Conservation (phyloP, 2,888 invertebrate species). For the Aporophyla lueneburgensis region DNA sequence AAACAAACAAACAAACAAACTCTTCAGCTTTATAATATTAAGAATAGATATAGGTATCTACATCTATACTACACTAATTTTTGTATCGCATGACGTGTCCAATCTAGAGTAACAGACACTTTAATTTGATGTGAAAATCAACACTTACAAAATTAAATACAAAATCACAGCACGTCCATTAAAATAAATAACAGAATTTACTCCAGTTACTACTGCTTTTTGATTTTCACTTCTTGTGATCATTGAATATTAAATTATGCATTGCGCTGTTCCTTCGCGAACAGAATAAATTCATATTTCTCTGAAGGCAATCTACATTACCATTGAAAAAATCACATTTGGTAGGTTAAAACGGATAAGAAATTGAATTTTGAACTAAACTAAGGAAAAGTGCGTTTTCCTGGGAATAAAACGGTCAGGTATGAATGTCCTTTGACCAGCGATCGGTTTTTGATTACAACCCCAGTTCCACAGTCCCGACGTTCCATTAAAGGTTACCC, state of each 20-base stretch:
- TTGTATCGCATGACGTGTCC: not conserved
- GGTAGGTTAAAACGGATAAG: conserved; percentile 27
- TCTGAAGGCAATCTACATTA: conserved; percentile 19
- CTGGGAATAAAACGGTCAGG: conserved; percentile 54
- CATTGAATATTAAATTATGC: conserved; percentile 57
- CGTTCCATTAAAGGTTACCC: conserved; percentile 70
- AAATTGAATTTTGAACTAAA: conserved; percentile 32
- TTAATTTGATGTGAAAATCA: conserved; percentile 1
- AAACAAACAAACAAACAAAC: too few species aligned
- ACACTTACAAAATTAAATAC: conserved; percentile 9
- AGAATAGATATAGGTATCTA: not conserved
- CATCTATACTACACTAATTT: too few species aligned
- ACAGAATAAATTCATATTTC: conserved; percentile 54
- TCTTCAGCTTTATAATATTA: too few species aligned
- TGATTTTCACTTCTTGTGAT: conserved; percentile 49
- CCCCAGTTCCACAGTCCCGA: conserved; percentile 46
- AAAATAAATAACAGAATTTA: conserved; percentile 39
- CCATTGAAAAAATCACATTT: conserved; percentile 47
- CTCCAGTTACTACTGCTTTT: conserved; percentile 23
- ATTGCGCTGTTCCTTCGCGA: conserved; percentile 44
- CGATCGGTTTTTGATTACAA: conserved; percentile 79
- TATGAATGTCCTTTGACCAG: conserved; percentile 63
- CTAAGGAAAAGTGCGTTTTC: conserved; percentile 32
- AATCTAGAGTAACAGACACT: not conserved
- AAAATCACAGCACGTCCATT: conserved; percentile 7